Percentiles rank a stretch among this genome's conserved stretches.
Conservation (phyloP, 2,888 invertebrate species). For the Bruchidius siliquastri region DNA sequence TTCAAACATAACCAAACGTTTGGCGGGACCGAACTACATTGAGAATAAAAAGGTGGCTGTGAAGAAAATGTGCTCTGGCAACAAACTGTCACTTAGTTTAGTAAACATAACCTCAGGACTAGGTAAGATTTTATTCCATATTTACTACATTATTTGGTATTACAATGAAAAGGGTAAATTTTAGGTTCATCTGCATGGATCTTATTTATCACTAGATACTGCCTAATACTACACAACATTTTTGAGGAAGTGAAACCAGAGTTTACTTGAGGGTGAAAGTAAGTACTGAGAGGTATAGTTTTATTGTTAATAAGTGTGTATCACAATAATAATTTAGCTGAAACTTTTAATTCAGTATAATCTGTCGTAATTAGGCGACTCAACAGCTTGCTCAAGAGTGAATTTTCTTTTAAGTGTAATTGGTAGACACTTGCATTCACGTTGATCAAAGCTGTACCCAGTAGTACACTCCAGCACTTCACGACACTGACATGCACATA, state of each 20-base stretch:
- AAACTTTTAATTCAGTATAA: neutral
- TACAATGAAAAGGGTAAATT: neutral
- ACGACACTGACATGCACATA: constrained; percentile 59
- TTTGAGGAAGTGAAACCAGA: neutral
- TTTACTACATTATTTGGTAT: neutral
- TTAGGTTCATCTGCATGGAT: neutral
- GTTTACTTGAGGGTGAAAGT: neutral
- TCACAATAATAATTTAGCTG: neutral
- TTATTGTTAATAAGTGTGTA: neutral
- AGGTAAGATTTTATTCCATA: neutral
- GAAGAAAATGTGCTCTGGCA: constrained; percentile 6
- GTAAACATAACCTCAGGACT: neutral
- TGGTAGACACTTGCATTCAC: constrained; percentile 52
- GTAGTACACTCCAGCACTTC: constrained; percentile 55
- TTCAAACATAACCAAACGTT: no score
- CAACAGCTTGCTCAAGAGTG: constrained; percentile 2
- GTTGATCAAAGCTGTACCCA: constrained; percentile 56
- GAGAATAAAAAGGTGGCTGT: constrained; percentile 5
- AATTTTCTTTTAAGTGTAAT: constrained; percentile 23
- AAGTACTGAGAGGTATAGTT: neutral
- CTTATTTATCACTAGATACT: neutral
- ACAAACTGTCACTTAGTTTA: constrained; percentile 1
- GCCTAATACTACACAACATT: neutral
- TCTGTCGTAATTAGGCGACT: neutral
- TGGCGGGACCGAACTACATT: neutral